Base-by-base conservation (phyloP, 2,888 invertebrate genomes). In the Ellobium chinense region DNA sequence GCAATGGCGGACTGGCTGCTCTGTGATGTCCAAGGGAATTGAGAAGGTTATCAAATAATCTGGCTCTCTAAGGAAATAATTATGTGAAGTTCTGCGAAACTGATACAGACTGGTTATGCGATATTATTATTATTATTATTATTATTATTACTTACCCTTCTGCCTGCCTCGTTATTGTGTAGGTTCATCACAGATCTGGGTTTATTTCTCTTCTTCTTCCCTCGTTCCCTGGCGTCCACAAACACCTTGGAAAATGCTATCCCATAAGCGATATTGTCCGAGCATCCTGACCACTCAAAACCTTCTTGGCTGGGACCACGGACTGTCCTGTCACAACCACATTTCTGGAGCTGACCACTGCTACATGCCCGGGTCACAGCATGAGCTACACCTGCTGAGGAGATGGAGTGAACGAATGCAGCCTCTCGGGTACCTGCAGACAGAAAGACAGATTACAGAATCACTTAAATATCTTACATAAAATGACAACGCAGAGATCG, bases 111-210 rank as follows among this genome's bases (percentile, higher is more conserved):
- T n/a, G n/a, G n/a, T n/a, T n/a, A n/a, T n/a, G n/a, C n/a, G n/a
- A n/a, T n/a, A n/a, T n/a, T n/a, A n/a, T n/a, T n/a, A n/a, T n/a
- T n/a, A n/a, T n/a, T n/a, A n/a, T n/a, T n/a, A n/a, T n/a, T n/a
- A n/a, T n/a, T n/a, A n/a, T n/a, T n/a, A 18, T 46, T 3, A 84
- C 93, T 94, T 93, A 99, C 98, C 96, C 97, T 97, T 93, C 99
- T 94, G 73, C 99, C 99, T 73, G 97, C 98, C 90, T 97, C 95
- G 94, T 99, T 99, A 93, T 99, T 99, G 93, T 99, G 98, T 79
- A 99, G 94, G 89, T 99, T 99, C 97, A 99, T 98, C 85, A 99
- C 95, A 84, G 97, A 96, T 82, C 98, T 94, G 46, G 96, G 96
- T 85, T 97, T 96, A 81, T 97, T 94, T 69, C 96, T 96, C 75